A percentile compares a stretch with the other conserved stretches of the same genome.
phyloP scores from a whole-genome alignment of 1,140 invertebrate species.

The Rhyacophila brunnea region DNA sequence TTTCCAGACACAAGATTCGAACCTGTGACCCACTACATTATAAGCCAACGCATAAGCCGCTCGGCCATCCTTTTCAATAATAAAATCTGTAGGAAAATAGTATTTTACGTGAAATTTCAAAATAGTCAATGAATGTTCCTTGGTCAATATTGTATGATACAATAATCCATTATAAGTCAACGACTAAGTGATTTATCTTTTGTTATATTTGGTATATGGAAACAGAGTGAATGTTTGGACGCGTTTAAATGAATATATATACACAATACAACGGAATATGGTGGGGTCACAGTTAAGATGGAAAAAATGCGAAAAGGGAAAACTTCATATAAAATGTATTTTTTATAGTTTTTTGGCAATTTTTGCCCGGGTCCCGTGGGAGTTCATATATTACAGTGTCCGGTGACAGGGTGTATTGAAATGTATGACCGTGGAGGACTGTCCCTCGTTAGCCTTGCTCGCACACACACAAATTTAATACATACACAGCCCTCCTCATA shows the following conservation, averaged over 20 bases:
- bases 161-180: no score
- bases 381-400: conserved; percentile 36
- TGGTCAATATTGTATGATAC: no score
- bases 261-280: conserved; percentile 7
- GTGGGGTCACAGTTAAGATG: conserved; percentile 22
- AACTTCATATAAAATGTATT: conserved; percentile 37
- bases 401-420: conserved; percentile 36
- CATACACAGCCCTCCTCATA: conserved; percentile 4
- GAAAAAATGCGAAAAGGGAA: conserved; percentile 26
- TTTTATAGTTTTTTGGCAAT: conserved; percentile 38
- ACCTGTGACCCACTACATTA: no score
- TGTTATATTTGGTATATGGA: background rate
- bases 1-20: no score
- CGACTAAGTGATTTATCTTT: no score
- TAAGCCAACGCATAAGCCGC: no score
- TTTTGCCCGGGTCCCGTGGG: conserved; percentile 30
- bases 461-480: background rate
- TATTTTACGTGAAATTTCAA: no score
- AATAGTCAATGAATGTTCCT: no score
- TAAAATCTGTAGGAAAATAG: no score
- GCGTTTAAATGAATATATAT: no score
- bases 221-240: background rate
- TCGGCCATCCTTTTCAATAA: no score
- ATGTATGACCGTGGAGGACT: conserved; percentile 33
- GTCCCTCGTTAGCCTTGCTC: conserved; percentile 28